Base-by-base conservation (phyloP, 2,797 vertebrate species). In the Bovichtus variegatus region DNA sequence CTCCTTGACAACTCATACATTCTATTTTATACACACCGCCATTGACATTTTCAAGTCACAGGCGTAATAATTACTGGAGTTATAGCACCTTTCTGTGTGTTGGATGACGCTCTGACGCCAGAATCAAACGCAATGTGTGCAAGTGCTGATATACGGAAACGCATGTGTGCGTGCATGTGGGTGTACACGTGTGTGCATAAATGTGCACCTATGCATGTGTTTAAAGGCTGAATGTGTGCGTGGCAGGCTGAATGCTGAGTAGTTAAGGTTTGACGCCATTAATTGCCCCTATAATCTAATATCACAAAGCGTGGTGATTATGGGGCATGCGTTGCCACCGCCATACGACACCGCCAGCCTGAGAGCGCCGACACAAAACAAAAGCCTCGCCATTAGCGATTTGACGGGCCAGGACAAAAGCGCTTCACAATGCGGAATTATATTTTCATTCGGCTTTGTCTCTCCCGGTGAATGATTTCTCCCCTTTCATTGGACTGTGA, bases 201-300 rank as follows among this genome's bases (percentile, higher is more conserved):
- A 31, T 7, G 50, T 64, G 60, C 41, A 38, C 29, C 11, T n/a
- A 31, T 31, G 69, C 55, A 66, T 72, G 79, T 75, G 80, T 71
- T 64, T 62, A 43, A 62, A 53, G 62, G 43, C 41, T 80, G 77
- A 60, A 60, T 59, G 61, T 59, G 67, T 53, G 58, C 81, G 84
- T 87, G 87, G 93, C 92, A 92, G 91, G 89, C 93, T 96, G 96
- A 97, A 96, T 95, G 95, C 95, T 93, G 92, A 93, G 94, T 95
- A 93, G 94, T 95, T 95, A 94, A 96, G 96, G 96, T 97, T 97
- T 97, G 96, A 97, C 95, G 97, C 95, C 95, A 96, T 96, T 97
- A 97, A 97, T 97, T 97, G 97, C 96, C 96, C 96, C 97, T 97
- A 97, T 97, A 97, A 97, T 97, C 97, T 97, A 97, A 97, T 96